Evolutionary conservation across 2,888 invertebrate species (phyloP), one percentile per base, ranked within the genome.

Genomic region (Anthoptus insignis): DNA sequence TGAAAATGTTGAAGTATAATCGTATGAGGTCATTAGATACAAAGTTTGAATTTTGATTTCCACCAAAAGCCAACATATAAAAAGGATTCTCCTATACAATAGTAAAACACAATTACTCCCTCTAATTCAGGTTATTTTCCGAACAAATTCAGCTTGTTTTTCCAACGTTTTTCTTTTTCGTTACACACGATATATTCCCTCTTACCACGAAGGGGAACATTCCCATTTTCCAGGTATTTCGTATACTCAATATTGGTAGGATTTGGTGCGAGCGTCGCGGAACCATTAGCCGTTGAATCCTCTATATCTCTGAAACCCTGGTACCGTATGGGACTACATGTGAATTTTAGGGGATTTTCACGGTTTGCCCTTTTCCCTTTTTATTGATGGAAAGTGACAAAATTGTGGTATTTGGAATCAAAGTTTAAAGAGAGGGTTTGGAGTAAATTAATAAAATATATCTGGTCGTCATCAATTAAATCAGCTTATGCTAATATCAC

Each of bases 191-290:
- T 58, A 58, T 58, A 64, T 64, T 52, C 47, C 47, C 57, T 57
- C 56, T 57, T 22, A 57, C 42, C 58, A 34, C 52, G 64, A 50
- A 64, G 58, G 68, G 77, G 72, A 70, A 82, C 84, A 81, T 82
- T 83, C 84, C 83, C 81, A 89, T 91, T 90, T 92, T 85, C 88
- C 89, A 90, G 89, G 90, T 90, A 90, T 89, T 89, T 89, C 83
- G 87, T 87, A 83, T 85, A 82, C 87, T 87, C 88, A 87, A 87
- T 91, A 90, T 90, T 88, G 89, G 88, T 79, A 78, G 91, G 92
- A 90, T 91, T 92, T 91, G 87, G 81, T 75, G 79, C 79, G 81
- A 80, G 83, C 78, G 69, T 64, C 73, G 71, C 74, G 76, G 73
- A 88, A 91, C 90, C 89, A 91, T 91, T 91, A 91, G 89, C 84